These are phyloP conservation scores for Xiphophorus hellerii DNA, from an alignment of 2,113 vertebrate species.

Conservation along the genomic window DNA sequence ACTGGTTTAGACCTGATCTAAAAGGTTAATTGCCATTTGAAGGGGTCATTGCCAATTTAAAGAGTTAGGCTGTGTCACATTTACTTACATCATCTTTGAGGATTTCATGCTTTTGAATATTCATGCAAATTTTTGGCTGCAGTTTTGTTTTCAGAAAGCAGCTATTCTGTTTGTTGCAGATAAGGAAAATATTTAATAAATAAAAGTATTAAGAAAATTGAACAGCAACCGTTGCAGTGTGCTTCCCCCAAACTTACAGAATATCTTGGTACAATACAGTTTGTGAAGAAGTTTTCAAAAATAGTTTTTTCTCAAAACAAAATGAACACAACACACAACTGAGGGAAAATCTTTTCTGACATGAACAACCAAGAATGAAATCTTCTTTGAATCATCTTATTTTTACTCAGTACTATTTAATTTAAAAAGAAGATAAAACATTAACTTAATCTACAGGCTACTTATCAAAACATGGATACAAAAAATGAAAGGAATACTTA, in stretches of 20 bases:
- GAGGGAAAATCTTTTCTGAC: too few relatives aligned
- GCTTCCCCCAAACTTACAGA: conserved; percentile 3
- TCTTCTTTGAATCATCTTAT: background rate
- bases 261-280: background rate
- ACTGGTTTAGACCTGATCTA: too few relatives aligned
- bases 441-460: background rate
- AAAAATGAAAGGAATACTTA: background rate
- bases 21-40: too few relatives aligned
- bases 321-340: too few relatives aligned
- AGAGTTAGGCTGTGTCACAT: background rate
- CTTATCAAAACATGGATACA: background rate
- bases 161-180: conserved; percentile 48
- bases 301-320: too few relatives aligned
- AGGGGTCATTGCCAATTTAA: too few relatives aligned
- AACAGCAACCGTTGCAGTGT: conserved; percentile 22
- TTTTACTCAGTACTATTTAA: too few relatives aligned
- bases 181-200: conserved; percentile 58
- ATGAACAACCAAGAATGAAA: background rate
- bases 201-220: conserved; percentile 36
- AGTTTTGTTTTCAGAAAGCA: conserved; percentile 52
- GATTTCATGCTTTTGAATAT: conserved; percentile 59
- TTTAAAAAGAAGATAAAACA: background rate
- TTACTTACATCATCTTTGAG: conserved; percentile 36
- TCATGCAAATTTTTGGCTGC: conserved; percentile 48
- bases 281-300: too few relatives aligned